phyloP scores from a whole-genome alignment of 1,140 invertebrate species.

The Gonatopus flavifemur region DNA sequence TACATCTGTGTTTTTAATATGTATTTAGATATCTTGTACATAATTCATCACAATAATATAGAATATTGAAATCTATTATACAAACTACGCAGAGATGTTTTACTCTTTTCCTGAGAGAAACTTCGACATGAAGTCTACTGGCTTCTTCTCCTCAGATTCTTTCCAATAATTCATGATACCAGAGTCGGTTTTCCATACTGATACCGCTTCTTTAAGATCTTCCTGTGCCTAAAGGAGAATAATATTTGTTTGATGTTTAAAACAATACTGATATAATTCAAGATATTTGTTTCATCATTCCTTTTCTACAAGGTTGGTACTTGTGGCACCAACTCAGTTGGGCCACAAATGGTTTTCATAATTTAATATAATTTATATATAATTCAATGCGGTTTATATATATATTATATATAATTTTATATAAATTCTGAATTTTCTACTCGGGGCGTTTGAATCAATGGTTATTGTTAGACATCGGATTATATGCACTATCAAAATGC shows the following conservation, averaged over 20 bases:
- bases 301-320: too few relatives aligned
- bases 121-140: conserved; percentile 90
- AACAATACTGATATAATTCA: not conserved
- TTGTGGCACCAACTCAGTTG: too few relatives aligned
- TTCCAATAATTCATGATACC: conserved; percentile 87
- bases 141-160: conserved; percentile 80
- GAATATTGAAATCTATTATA: conserved; percentile 12
- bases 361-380: too few relatives aligned
- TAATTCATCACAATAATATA: conserved; percentile 2
- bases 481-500: too few relatives aligned
- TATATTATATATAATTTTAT: too few relatives aligned
- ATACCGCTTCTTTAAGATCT: conserved; percentile 85
- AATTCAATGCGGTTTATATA: too few relatives aligned
- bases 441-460: too few relatives aligned
- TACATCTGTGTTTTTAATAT: conserved; percentile 8
- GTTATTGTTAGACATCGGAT: too few relatives aligned
- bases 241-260: too few relatives aligned
- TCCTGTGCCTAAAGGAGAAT: conserved; percentile 78
- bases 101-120: conserved; percentile 74
- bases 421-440: too few relatives aligned
- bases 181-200: conserved; percentile 84
- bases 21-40: conserved; percentile 15
- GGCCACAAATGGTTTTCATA: too few relatives aligned
- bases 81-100: conserved; percentile 19
- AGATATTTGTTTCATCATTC: too few relatives aligned